A percentile compares a stretch with the other conserved stretches of the same genome.
These are phyloP conservation scores for Microchrysa polita DNA, from an alignment of 2,888 invertebrate genomes.

Conservation along the genomic window DNA sequence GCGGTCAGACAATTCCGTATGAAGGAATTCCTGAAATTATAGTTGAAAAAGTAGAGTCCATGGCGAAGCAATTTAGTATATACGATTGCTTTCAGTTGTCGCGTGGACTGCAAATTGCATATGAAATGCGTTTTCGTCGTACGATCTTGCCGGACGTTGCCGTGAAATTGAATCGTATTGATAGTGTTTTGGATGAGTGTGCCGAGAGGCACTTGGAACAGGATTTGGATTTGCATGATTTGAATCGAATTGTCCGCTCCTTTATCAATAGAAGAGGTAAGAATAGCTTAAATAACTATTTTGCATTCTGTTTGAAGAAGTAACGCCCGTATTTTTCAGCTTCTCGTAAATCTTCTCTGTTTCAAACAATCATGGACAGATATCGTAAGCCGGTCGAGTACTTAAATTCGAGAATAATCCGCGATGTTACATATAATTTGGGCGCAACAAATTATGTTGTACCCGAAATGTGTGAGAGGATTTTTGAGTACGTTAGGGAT, in stretches of 20 bases:
- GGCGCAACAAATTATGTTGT: slow-evolving; percentile 62
- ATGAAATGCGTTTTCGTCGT: slow-evolving; percentile 59
- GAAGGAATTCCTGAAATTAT: slow-evolving; percentile 61
- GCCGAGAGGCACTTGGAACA: slow-evolving; percentile 58
- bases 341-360: slow-evolving; percentile 59
- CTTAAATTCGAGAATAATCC: slow-evolving; percentile 65
- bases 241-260: slow-evolving; percentile 60
- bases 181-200: slow-evolving; percentile 59
- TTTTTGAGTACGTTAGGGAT: slow-evolving; percentile 64
- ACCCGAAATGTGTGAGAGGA: slow-evolving; percentile 65
- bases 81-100: slow-evolving; percentile 64
- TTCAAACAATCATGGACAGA: slow-evolving; percentile 60
- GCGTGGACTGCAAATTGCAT: slow-evolving; percentile 63
- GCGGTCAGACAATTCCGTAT: slow-evolving; percentile 58
- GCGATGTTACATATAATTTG: slow-evolving; percentile 64
- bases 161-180: slow-evolving; percentile 57
- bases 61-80: slow-evolving; percentile 62
- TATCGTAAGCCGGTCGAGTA: slow-evolving; percentile 58
- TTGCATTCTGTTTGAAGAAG: not conserved
- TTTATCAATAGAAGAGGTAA: slow-evolving; percentile 60
- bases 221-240: slow-evolving; percentile 54
- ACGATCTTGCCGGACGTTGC: slow-evolving; percentile 54
- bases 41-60: slow-evolving; percentile 61
- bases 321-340: too few species aligned
- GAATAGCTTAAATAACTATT: not conserved